A percentile compares a stretch with the other conserved stretches of the same genome.
These are phyloP conservation scores for Cyclopterus lumpus DNA, from an alignment of 2,797 vertebrate species.

Conservation along the genomic window DNA sequence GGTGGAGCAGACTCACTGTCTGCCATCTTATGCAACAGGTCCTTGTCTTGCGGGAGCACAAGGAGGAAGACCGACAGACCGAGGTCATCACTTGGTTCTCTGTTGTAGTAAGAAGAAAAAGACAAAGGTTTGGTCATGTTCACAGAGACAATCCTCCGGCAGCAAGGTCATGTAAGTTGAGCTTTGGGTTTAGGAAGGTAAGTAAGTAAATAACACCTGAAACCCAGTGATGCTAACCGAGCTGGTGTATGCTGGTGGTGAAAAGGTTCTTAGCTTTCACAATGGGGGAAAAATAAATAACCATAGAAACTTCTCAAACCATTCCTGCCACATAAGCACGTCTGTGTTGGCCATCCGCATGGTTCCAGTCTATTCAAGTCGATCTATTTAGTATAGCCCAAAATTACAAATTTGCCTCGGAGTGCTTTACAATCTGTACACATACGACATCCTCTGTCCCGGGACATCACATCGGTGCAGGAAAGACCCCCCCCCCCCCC, in stretches of 20 bases:
- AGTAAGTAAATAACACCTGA: neutral
- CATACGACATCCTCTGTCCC: no score
- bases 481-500: no score
- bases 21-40: slow-evolving; percentile 57
- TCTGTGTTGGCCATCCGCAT: neutral
- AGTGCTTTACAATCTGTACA: no score
- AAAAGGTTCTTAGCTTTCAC: neutral
- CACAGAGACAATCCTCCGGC: neutral
- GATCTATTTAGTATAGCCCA: no score
- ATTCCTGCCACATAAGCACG: neutral
- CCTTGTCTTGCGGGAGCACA: slow-evolving; percentile 19
- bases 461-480: no score
- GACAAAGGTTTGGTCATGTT: neutral
- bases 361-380: neutral
- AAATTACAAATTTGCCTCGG: no score
- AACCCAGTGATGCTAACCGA: neutral
- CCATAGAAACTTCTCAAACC: neutral
- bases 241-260: neutral
- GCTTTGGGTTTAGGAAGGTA: neutral
- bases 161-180: neutral
- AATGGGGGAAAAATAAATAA: neutral
- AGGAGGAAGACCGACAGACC: slow-evolving; percentile 31
- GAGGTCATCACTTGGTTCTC: neutral
- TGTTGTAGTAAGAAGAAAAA: neutral
- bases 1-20: slow-evolving; percentile 33